These are phyloP conservation scores for Corythornis leucogaster DNA, from an alignment of 2,797 vertebrate genomes.

Conservation along the genomic window DNA sequence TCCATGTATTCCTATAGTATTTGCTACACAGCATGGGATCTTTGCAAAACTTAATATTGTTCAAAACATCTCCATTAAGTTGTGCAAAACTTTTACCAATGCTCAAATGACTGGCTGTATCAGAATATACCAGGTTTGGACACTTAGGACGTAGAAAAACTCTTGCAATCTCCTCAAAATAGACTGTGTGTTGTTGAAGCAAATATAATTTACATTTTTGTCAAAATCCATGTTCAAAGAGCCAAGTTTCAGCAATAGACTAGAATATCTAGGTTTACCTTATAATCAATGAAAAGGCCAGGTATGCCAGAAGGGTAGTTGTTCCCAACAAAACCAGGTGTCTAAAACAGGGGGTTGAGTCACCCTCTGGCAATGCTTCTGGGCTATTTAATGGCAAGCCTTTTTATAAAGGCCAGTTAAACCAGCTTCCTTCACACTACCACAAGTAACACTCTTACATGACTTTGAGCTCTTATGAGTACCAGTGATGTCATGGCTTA, in stretches of 20 bases:
- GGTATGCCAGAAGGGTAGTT: background rate
- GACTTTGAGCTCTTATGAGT: background rate
- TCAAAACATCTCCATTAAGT: background rate
- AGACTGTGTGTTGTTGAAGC: background rate
- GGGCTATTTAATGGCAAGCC: background rate
- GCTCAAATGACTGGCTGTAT: background rate
- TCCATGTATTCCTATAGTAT: background rate
- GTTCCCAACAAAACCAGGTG: background rate
- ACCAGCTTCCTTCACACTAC: constrained; percentile 22
- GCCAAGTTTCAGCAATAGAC: background rate
- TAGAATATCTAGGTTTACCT: background rate
- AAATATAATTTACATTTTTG: background rate
- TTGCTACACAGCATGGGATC: background rate
- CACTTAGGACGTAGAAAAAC: background rate
- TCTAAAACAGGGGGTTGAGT: constrained; percentile 6
- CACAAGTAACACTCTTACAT: background rate
- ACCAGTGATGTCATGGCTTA: background rate
- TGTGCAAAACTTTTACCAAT: background rate
- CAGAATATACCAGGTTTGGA: background rate
- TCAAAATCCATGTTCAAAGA: background rate
- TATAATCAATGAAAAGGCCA: background rate
- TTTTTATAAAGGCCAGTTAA: constrained; percentile 19
- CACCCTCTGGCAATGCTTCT: background rate
- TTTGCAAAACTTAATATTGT: background rate
- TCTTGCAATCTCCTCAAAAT: background rate